phyloP scores from a whole-genome alignment of 2,113 vertebrate species.

The Atherinomorus stipes region DNA sequence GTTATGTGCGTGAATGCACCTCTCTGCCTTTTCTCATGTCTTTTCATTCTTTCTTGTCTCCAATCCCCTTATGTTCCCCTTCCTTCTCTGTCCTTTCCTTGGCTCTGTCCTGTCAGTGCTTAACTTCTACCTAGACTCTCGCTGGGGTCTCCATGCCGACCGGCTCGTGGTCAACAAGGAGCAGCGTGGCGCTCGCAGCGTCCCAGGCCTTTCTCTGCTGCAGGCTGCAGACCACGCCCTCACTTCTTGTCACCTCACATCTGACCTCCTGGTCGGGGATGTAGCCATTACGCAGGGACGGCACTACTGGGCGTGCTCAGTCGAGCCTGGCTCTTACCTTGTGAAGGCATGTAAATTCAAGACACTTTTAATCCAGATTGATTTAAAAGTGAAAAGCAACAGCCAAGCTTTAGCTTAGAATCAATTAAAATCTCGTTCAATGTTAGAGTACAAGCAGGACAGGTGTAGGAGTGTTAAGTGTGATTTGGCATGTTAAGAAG shows the following conservation, averaged over 20 bases:
- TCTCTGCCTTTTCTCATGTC: slow-evolving; percentile 20
- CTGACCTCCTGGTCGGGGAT: slow-evolving; percentile 92
- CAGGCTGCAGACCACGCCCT: slow-evolving; percentile 90
- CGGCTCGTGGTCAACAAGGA: slow-evolving; percentile 95
- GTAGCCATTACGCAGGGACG: slow-evolving; percentile 95
- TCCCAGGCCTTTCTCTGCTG: slow-evolving; percentile 89
- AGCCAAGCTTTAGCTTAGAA: no score
- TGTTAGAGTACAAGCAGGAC: no score
- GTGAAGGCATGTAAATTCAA: slow-evolving; percentile 83
- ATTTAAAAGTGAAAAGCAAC: no score
- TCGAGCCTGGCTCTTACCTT: slow-evolving; percentile 96
- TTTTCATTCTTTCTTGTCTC: slow-evolving; percentile 15
- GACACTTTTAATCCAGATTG: no score
- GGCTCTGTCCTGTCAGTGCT: slow-evolving; percentile 83
- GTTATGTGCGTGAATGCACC: slow-evolving; percentile 21
- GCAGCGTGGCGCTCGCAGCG: slow-evolving; percentile 92
- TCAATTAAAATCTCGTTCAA: no score
- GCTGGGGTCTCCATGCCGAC: slow-evolving; percentile 94
- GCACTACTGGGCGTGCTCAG: slow-evolving; percentile 97
- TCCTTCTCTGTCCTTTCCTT: neutral
- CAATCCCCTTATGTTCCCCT: neutral
- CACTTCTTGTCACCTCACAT: slow-evolving; percentile 94
- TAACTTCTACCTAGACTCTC: slow-evolving; percentile 96
- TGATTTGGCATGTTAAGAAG: no score
- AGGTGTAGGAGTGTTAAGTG: no score